A percentile compares a stretch with the other conserved stretches of the same genome.
Evolutionary conservation across 2,797 vertebrate genomes (phyloP).

Genomic region (Agapornis canus): DNA sequence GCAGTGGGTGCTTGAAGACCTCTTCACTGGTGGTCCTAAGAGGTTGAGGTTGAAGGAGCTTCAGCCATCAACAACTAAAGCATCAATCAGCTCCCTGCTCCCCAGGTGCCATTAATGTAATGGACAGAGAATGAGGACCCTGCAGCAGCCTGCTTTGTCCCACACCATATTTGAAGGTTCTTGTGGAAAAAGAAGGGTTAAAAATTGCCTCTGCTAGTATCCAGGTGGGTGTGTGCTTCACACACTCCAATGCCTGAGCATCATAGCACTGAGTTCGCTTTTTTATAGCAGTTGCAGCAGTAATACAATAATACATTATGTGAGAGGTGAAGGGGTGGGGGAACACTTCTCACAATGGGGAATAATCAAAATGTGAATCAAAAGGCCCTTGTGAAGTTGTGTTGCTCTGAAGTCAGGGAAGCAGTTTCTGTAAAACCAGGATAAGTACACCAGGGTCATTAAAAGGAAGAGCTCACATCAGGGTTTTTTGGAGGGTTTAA

Average conservation of each 20-base stretch:
- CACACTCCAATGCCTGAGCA: not conserved
- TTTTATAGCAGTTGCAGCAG: not conserved
- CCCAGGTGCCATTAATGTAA: not conserved
- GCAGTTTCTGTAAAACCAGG: not conserved
- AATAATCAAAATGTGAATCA: not conserved
- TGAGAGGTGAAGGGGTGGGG: conserved; percentile 17
- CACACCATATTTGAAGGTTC: not conserved
- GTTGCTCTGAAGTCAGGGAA: not conserved
- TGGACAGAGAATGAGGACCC: not conserved
- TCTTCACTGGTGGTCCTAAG: not conserved
- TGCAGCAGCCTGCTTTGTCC: not conserved
- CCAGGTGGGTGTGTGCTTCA: conserved; percentile 35
- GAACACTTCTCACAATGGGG: not conserved
- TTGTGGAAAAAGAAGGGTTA: not conserved
- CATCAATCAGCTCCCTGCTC: not conserved
- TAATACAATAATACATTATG: not conserved
- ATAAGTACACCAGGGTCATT: not conserved
- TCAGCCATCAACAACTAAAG: not conserved
- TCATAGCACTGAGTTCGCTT: not conserved
- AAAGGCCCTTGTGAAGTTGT: conserved; percentile 4
- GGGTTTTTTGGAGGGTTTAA: conserved; percentile 20
- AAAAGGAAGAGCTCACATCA: not conserved
- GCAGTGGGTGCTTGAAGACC: not conserved
- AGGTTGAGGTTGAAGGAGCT: not conserved
- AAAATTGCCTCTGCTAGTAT: conserved; percentile 24